phyloP scores from a whole-genome alignment of 2,888 invertebrate species.

The Oscheius sp. region DNA sequence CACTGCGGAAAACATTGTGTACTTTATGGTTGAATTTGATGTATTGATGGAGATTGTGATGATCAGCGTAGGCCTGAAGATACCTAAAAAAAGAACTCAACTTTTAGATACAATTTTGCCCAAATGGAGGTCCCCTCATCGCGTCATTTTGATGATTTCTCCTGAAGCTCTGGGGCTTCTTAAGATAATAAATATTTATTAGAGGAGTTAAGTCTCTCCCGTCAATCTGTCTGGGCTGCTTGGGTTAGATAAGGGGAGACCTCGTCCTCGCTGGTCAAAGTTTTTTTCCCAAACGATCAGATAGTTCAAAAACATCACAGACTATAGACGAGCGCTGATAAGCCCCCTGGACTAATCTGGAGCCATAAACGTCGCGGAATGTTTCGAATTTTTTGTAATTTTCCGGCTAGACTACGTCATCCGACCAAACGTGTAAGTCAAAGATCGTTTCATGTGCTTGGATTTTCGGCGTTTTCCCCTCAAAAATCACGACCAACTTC shows the following conservation, averaged over 20 bases:
- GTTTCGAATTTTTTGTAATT: too few relatives aligned
- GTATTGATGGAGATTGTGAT: slow-evolving; percentile 55
- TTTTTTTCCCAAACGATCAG: neutral
- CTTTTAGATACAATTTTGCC: too few relatives aligned
- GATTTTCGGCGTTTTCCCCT: too few relatives aligned
- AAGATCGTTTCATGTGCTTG: too few relatives aligned
- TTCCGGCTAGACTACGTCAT: too few relatives aligned
- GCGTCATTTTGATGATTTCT: neutral
- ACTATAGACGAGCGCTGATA: neutral
- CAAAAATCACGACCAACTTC: too few relatives aligned
- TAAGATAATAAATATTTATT: neutral
- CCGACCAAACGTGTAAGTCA: too few relatives aligned
- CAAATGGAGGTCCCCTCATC: too few relatives aligned
- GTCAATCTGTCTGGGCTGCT: neutral
- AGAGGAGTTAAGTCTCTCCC: neutral
- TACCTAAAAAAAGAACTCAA: too few relatives aligned
- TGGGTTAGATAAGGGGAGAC: neutral
- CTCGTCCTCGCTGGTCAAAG: too few relatives aligned
- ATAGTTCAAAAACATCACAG: neutral
- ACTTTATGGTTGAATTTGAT: slow-evolving; percentile 63
- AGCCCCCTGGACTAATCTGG: neutral
- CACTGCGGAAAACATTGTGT: slow-evolving; percentile 53
- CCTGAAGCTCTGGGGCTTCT: neutral
- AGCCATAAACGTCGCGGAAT: too few relatives aligned
- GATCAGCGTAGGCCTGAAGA: slow-evolving; percentile 56